Evolutionary conservation across 1,140 invertebrate species (phyloP).

Genomic region (Pseudomyrmex concolor): DNA sequence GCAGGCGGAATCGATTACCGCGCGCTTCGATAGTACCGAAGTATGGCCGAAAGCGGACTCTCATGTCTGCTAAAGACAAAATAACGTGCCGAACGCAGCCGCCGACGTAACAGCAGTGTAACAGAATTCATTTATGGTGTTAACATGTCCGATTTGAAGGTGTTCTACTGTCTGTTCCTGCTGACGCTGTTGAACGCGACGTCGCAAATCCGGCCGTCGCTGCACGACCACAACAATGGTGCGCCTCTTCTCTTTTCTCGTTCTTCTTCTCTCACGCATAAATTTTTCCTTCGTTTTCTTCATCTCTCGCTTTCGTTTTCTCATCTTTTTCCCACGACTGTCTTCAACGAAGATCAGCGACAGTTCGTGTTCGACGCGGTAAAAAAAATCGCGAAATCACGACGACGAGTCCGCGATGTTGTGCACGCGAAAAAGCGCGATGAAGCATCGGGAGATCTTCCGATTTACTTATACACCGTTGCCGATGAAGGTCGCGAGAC

Average conservation of each 20-base stretch:
- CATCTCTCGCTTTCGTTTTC: conserved; percentile 9
- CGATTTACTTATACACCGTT: neutral
- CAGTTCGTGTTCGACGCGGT: too few relatives aligned
- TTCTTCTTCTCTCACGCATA: too few relatives aligned
- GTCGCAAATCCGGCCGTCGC: conserved; percentile 81
- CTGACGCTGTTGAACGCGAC: conserved; percentile 80
- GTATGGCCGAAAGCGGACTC: conserved; percentile 78
- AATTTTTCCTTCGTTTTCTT: conserved; percentile 18
- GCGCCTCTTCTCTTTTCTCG: conserved; percentile 48
- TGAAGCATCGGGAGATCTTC: neutral
- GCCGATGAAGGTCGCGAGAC: conserved; percentile 39
- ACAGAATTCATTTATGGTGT: conserved; percentile 43
- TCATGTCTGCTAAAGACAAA: conserved; percentile 76
- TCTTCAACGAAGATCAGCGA: neutral
- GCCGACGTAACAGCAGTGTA: conserved; percentile 59
- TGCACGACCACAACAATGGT: conserved; percentile 84
- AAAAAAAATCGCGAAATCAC: too few relatives aligned
- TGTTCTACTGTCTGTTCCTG: conserved; percentile 81
- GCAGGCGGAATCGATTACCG: conserved; percentile 67
- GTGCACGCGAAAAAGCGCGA: neutral
- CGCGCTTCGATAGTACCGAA: conserved; percentile 71
- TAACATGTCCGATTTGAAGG: conserved; percentile 83
- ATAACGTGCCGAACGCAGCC: conserved; percentile 63
- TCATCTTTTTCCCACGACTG: conserved; percentile 10
- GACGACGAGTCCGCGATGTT: too few relatives aligned